Evolutionary conservation across 2,888 invertebrate species (phyloP), one percentile per base, ranked within the genome.

Genomic region (Hecatera dysodea): DNA sequence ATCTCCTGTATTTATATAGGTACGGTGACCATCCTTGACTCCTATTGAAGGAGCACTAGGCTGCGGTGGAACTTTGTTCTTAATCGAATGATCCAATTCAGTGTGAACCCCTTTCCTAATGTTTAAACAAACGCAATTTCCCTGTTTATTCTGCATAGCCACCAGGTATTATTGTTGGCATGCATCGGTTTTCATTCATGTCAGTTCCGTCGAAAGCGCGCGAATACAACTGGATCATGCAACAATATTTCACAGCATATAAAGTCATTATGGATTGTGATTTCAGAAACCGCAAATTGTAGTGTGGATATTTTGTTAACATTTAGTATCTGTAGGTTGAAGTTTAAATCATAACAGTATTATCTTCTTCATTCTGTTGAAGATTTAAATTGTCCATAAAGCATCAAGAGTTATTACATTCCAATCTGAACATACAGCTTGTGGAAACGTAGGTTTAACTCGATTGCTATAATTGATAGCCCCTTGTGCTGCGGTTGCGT

Each of bases 161-260:
- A 61, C 42, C n/a, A n/a, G n/a, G n/a, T 70, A 60, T 66, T 76
- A 72, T 53, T 72, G 39, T 79, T 79, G 69, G 75, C 74, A 55
- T 78, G 74, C 60, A 70, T 46, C 19, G 52, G 42, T 56, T 66
- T 67, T 22, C 29, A 44, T 64, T 33, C 56, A 61, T 24, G 57
- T 56, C 33, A 66, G 60, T 50, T 61, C 61, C 19, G 8, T 24
- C 39, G 29, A 62, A 46, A 64, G 64, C 53, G 24, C 19, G 24
- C n/a, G 6, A 63, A 63, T 64, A 19, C 69, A 69, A 67, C 68
- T 69, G 63, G 74, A 74, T 74, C 63, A 67, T 69, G 55, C 44
- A 24, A 27, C 60, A 46, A 33, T 52, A 64, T 67, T 63, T 67
- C 53, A 66, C 60, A 50, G 36, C 22, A 56, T 33, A n/a, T 67